Percentiles rank a stretch among this genome's conserved stretches.
These are phyloP conservation scores for Hassar affinis DNA, from an alignment of 2,113 vertebrate species.

Conservation along the genomic window DNA sequence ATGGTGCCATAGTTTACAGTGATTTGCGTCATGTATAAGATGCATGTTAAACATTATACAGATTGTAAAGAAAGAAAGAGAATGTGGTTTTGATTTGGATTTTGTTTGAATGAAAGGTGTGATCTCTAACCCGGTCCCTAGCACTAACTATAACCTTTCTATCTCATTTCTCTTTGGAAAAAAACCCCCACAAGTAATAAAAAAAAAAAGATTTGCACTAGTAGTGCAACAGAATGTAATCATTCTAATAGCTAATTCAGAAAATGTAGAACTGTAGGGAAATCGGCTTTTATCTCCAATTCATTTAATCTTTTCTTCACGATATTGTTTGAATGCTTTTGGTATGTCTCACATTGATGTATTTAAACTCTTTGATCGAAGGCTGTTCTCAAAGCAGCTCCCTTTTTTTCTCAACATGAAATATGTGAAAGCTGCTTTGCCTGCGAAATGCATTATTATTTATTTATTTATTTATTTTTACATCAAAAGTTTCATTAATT, in stretches of 20 bases:
- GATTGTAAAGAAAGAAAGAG: not conserved
- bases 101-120: not conserved
- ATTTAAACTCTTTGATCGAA: conserved; percentile 63
- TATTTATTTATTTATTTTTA: conserved; percentile 58
- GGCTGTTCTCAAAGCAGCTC: conserved; percentile 60
- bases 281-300: conserved; percentile 54
- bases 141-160: not conserved
- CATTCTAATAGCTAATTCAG: conserved; percentile 20
- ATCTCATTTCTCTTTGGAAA: not conserved
- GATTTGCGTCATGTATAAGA: not conserved
- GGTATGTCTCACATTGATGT: conserved; percentile 53
- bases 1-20: not conserved
- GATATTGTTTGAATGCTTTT: conserved; percentile 57
- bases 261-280: conserved; percentile 46
- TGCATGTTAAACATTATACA: not conserved
- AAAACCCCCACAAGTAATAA: no score
- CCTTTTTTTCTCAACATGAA: conserved; percentile 56
- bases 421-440: conserved; percentile 59
- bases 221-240: not conserved
- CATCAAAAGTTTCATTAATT: conserved; percentile 70
- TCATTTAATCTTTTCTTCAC: conserved; percentile 56
- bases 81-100: no score
- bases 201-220: not conserved
- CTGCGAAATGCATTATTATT: conserved; percentile 65
- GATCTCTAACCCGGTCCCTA: not conserved